phyloP scores from a whole-genome alignment of 1,140 invertebrate species.

The Apis mellifera region Amel_HAv3.1 CM009943.2:4110001-4110500 shows the following conservation, averaged over 20 bases:
- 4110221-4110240: slow-evolving; percentile 54
- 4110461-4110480: slow-evolving; percentile 74
- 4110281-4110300: slow-evolving; percentile 74
- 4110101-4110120: no score
- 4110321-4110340: slow-evolving; percentile 80
- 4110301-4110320: slow-evolving; percentile 72
- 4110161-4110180: no score
- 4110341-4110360: slow-evolving; percentile 74
- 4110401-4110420: slow-evolving; percentile 38
- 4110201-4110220: slow-evolving; percentile 61
- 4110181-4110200: slow-evolving; percentile 15
- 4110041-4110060: no score
- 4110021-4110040: no score
- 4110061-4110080: no score
- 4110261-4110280: slow-evolving; percentile 79
- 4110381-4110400: slow-evolving; percentile 46
- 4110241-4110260: slow-evolving; percentile 67
- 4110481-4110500: slow-evolving; percentile 79
- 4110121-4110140: no score
- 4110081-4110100: no score
- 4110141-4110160: no score
- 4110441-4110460: slow-evolving; percentile 49
- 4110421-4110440: slow-evolving; percentile 31
- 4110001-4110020: no score
- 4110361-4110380: slow-evolving; percentile 55